A percentile compares a stretch with the other conserved stretches of the same genome.
Conservation (phyloP, 2,888 invertebrate genomes). For the Chymomyza caudatula region DNA sequence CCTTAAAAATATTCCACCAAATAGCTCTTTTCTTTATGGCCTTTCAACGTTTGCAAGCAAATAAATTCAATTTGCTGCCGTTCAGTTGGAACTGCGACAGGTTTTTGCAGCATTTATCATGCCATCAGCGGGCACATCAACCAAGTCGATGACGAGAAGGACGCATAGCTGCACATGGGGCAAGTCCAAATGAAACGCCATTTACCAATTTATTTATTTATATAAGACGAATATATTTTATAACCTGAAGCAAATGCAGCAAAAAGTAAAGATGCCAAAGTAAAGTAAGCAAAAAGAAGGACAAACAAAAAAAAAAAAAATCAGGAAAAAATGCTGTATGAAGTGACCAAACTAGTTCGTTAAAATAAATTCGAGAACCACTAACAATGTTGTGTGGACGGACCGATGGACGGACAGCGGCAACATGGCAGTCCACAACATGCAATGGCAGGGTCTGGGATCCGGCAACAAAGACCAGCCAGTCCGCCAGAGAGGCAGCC, state of each 20-base stretch:
- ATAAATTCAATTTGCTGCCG: slow-evolving; percentile 68
- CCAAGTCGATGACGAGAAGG: slow-evolving; percentile 12
- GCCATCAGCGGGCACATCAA: slow-evolving; percentile 53
- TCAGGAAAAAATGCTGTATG: slow-evolving; percentile 63
- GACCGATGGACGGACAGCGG: slow-evolving; percentile 25
- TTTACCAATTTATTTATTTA: slow-evolving; percentile 74
- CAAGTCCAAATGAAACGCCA: slow-evolving; percentile 70
- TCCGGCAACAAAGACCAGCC: background rate
- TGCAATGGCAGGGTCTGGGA: background rate
- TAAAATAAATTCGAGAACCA: slow-evolving; percentile 74
- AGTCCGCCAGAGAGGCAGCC: slow-evolving; percentile 12
- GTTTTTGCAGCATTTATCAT: slow-evolving; percentile 71
- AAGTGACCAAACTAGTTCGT: slow-evolving; percentile 76
- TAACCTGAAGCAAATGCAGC: slow-evolving; percentile 63
- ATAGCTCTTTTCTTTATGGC: slow-evolving; percentile 24
- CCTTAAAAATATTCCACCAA: slow-evolving; percentile 41
- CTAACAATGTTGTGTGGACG: slow-evolving; percentile 59
- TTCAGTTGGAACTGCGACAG: slow-evolving; percentile 49
- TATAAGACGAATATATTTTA: slow-evolving; percentile 73
- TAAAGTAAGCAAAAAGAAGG: slow-evolving; percentile 11
- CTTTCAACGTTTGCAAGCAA: slow-evolving; percentile 55
- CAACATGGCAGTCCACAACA: slow-evolving; percentile 5
- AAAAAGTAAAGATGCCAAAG: slow-evolving; percentile 26
- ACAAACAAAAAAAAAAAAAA: slow-evolving; percentile 20
- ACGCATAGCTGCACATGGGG: slow-evolving; percentile 26